Percentiles rank a stretch among this genome's conserved stretches.
phyloP scores from a whole-genome alignment of 1,140 invertebrate genomes.

The Drosophila sulfurigaster region DNA sequence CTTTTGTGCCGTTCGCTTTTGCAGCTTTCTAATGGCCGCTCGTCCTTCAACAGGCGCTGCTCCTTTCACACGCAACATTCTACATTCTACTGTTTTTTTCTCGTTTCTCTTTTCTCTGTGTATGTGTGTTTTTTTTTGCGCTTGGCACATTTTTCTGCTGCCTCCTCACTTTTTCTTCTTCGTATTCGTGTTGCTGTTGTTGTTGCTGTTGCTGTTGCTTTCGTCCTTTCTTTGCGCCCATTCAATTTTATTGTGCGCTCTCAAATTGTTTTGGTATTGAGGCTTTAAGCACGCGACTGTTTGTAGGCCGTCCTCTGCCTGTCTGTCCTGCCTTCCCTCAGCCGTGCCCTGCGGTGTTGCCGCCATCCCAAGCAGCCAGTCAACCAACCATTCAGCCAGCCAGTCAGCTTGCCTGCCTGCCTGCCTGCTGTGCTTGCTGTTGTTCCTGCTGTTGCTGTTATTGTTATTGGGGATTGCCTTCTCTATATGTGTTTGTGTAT shows the following conservation, averaged over 20 bases:
- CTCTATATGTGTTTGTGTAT: not conserved
- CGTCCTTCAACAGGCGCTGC: conserved; percentile 77
- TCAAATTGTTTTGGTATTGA: conserved; percentile 83
- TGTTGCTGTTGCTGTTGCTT: conserved; percentile 34
- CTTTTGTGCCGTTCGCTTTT: conserved; percentile 54
- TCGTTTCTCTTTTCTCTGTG: conserved; percentile 15
- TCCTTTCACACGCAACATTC: conserved; percentile 75
- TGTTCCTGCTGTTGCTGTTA: conserved; percentile 29
- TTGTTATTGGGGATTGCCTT: conserved; percentile 30
- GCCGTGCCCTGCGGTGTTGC: conserved; percentile 13
- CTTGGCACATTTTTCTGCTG: conserved; percentile 73
- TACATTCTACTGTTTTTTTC: conserved; percentile 15
- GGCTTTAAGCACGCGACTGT: conserved; percentile 80
- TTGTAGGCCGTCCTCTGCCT: conserved; percentile 31
- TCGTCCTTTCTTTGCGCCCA: conserved; percentile 54
- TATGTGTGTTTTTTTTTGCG: conserved; percentile 20
- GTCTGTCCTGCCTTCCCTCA: not conserved
- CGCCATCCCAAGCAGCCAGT: conserved; percentile 12
- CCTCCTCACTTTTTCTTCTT: conserved; percentile 48
- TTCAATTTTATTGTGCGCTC: conserved; percentile 81
- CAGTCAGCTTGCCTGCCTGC: conserved; percentile 21
- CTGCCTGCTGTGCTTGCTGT: conserved; percentile 14
- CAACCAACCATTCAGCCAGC: conserved; percentile 27
- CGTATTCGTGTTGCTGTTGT: conserved; percentile 4
- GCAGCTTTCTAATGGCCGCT: conserved; percentile 73